Base-by-base conservation (phyloP, 1,140 invertebrate genomes). In the Tetramorium simillimum region DNA sequence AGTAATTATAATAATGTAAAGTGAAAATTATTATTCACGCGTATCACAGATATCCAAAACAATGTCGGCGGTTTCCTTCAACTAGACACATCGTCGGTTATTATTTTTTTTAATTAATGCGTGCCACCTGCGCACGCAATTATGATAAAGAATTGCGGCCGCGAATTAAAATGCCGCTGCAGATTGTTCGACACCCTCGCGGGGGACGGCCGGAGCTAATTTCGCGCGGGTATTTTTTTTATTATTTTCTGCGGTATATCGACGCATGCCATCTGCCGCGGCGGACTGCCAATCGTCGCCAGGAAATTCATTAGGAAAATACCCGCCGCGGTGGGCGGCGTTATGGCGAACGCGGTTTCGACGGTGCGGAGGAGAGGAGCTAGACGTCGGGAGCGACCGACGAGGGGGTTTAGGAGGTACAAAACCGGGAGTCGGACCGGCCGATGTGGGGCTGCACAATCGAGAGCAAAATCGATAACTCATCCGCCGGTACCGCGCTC, bases 231-330 rank as follows among this genome's bases (percentile, higher is more conserved):
- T 63, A 14, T 51, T 77, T 63, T 77, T 65, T 76, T 53, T 51
- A n/a, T 37, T 58, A 51, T 73, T 18, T 62, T n/a, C 82, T n/a
- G 43, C 28, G 28, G 51, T 60, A 82, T 58, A 84, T 82, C 80
- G 80, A 73, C n/a, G 80, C 69, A 46, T 63, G 40, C 67, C 80
- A 73, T 84, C 80, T 73, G 67, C 80, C 67, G 80, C 80, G 80
- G 37, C 40, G 67, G 40, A 60, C 24, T 82, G 67, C 69, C 69
- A 73, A 84, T 84, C 80, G 80, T 84, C 67, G 80, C 80, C 80
- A 60, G 80, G 80, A 84, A 84, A 84, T 84, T 84, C 80, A 84
- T 84, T 84, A 84, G 80, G 67, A 84, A 73, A 84, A 84, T 84
- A 60, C 69, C 7, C 80, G 78, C 24, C 65, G 65, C 28, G 80